A percentile compares a stretch with the other conserved stretches of the same genome.
phyloP scores from a whole-genome alignment of 2,797 vertebrate species.

The Bovichtus variegatus region DNA sequence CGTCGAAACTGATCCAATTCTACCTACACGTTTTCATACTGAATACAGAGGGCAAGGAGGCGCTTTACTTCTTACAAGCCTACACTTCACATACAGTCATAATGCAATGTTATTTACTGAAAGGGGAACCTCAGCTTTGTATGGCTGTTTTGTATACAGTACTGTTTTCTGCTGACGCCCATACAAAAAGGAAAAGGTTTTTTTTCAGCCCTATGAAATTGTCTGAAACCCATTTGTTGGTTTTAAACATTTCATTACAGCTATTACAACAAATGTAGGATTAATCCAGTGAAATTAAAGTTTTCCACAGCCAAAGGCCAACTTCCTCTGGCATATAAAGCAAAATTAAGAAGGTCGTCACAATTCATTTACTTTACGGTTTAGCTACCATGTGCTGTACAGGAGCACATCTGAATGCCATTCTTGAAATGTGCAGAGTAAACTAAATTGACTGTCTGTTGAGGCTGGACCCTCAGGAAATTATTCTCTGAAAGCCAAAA shows the following conservation, averaged over 20 bases:
- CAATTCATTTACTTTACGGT: constrained; percentile 31
- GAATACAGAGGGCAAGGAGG: not conserved
- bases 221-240: constrained; percentile 31
- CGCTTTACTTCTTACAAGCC: not conserved
- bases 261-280: constrained; percentile 12
- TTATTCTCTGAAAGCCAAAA: constrained; percentile 78
- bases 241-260: constrained; percentile 16
- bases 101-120: not conserved
- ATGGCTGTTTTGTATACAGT: constrained; percentile 16
- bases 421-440: constrained; percentile 66
- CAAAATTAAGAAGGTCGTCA: constrained; percentile 2
- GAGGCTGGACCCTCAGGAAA: constrained; percentile 77
- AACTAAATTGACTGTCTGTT: constrained; percentile 62
- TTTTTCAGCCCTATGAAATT: constrained; percentile 48
- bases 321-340: not conserved
- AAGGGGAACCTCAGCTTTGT: not conserved
- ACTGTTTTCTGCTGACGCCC: constrained; percentile 16
- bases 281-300: not conserved
- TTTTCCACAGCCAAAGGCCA: not conserved
- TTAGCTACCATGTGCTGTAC: constrained; percentile 37
- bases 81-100: not conserved
- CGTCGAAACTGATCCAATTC: constrained; percentile 39
- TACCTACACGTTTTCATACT: not conserved
- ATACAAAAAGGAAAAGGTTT: constrained; percentile 13
- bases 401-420: constrained; percentile 56